Evolutionary conservation across 2,888 invertebrate genomes (phyloP).

Genomic region (Nephrotoma flavescens): DNA sequence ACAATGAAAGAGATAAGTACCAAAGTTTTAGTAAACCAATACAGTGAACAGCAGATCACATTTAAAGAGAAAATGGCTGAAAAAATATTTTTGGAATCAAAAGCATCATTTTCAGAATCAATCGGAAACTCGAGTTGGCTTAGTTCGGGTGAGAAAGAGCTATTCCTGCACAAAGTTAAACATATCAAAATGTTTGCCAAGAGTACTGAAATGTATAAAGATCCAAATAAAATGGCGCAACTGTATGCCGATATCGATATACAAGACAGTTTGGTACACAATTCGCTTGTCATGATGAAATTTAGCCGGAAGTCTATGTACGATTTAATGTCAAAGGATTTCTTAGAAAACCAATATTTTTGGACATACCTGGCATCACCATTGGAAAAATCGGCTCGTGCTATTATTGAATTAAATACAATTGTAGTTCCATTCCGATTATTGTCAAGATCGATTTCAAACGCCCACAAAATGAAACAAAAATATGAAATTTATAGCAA

Average conservation of each 20-base stretch:
- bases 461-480: neutral
- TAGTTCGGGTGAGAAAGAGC: neutral
- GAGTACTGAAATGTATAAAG: neutral
- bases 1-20: neutral
- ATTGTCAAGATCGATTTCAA: neutral
- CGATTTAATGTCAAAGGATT: neutral
- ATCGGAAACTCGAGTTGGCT: neutral
- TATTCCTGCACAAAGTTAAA: neutral
- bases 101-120: neutral
- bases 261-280: neutral
- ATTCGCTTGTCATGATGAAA: neutral
- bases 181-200: neutral
- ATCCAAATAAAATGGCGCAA: neutral
- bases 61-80: neutral
- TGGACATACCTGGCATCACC: neutral
- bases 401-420: neutral
- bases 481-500: neutral
- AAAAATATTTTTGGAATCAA: conserved; percentile 1
- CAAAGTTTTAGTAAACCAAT: neutral
- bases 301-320: neutral
- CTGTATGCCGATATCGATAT: neutral
- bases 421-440: neutral
- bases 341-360: neutral
- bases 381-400: neutral
- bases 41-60: neutral